Evolutionary conservation across 2,113 vertebrate species (phyloP).

Genomic region (Poeciliopsis occidentalis): DNA sequence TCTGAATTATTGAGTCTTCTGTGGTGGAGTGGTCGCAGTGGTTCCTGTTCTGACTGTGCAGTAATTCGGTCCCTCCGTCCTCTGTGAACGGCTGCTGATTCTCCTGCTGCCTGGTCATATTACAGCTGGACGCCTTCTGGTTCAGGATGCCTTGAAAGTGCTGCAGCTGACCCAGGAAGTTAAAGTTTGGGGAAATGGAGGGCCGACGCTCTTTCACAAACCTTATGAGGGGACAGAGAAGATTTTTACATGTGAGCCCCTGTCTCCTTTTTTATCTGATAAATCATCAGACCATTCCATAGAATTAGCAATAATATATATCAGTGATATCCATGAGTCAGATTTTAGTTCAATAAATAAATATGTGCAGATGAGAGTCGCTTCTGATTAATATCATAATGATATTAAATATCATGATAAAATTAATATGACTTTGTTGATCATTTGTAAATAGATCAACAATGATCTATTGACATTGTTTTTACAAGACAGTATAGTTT

Average conservation of each 20-base stretch:
- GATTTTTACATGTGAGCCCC: neutral
- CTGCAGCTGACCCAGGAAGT: constrained; percentile 85
- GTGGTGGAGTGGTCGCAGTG: constrained; percentile 1
- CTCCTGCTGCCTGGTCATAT: constrained; percentile 25
- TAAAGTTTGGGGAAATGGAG: constrained; percentile 86
- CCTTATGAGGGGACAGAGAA: constrained; percentile 54
- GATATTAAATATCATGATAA: too few species aligned
- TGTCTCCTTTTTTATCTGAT: too few species aligned
- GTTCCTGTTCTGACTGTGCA: constrained; percentile 13
- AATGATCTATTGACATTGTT: too few species aligned
- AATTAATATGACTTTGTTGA: too few species aligned
- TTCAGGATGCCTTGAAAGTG: constrained; percentile 79
- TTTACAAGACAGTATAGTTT: too few species aligned
- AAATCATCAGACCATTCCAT: too few species aligned
- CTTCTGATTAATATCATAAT: too few species aligned
- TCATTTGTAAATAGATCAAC: too few species aligned
- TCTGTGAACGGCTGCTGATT: neutral
- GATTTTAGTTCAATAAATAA: too few species aligned
- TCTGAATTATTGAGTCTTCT: neutral
- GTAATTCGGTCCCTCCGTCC: neutral
- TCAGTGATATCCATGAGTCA: too few species aligned
- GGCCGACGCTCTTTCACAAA: constrained; percentile 85
- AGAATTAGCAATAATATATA: too few species aligned
- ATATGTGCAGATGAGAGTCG: too few species aligned
- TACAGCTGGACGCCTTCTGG: constrained; percentile 25